Base-by-base conservation (phyloP, 2,888 invertebrate genomes). In the Temnothorax rugatulus region DNA sequence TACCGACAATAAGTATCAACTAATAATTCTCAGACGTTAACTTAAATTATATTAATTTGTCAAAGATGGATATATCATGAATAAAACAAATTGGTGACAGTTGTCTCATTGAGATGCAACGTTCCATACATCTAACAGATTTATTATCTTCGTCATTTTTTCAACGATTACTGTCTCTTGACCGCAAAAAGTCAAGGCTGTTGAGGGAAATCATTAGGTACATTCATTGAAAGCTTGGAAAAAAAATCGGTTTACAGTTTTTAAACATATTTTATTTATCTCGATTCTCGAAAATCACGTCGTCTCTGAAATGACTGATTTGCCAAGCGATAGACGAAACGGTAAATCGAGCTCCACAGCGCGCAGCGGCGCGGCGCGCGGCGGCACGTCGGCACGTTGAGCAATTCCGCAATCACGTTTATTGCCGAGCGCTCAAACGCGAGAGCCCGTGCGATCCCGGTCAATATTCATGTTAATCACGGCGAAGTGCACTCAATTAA, bases 371-470 rank as follows among this genome's bases (percentile, higher is more conserved):
- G 29, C 29, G 29, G 29, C 25, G 25, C 25, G 25, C n/a, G n/a
- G 25, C 84, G 86, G 77, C 86, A 84, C 82, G 71, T 84, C 59
- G 76, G 21, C 25, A 59, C 47, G 77, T 92, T 89, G 91, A 85
- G 91, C 90, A 91, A 92, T 90, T 90, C 89, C 86, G 90, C 87
- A 93, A 93, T 93, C 91, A 92, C 90, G 89, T 89, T 92, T 89
- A 92, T 91, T 90, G 85, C 89, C 88, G 88, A 89, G 90, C 85
- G 82, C 73, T 83, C 61, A 85, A 69, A 83, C 76, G 73, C 84
- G 85, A 50, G 76, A 81, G 52, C 21, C 61, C 75, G 84, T 69
- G 83, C 88, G 84, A 91, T 91, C 85, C 88, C 76, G 88, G 77
- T 86, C 89, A 86, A 91, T 90, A 90, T 91, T 87, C 90, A 85